These are phyloP conservation scores for Leptopterna dolabrata DNA, from an alignment of 2,888 invertebrate genomes.

Conservation along the genomic window DNA sequence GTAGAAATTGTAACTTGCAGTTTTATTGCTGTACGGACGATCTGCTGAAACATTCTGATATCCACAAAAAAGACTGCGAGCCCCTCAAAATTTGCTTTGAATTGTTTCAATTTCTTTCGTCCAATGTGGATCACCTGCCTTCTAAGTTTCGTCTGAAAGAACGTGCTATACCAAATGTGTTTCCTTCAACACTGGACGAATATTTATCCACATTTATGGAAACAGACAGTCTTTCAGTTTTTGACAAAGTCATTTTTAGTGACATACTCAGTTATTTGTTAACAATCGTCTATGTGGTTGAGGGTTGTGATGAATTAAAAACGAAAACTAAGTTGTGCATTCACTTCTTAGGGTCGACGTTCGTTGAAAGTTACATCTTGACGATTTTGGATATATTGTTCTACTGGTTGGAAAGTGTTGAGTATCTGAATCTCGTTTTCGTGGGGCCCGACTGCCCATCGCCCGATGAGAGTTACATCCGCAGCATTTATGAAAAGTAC, in stretches of 20 bases:
- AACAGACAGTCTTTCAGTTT: background rate
- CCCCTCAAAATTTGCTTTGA: slow-evolving; percentile 29
- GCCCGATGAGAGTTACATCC: slow-evolving; percentile 3
- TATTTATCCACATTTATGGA: slow-evolving; percentile 19
- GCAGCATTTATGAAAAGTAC: background rate
- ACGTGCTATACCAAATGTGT: background rate
- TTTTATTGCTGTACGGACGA: slow-evolving; percentile 46
- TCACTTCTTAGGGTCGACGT: slow-evolving; percentile 65
- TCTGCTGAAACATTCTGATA: background rate
- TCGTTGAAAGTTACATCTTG: slow-evolving; percentile 63
- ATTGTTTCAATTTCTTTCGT: background rate
- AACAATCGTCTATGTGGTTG: slow-evolving; percentile 14
- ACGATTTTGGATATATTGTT: slow-evolving; percentile 63
- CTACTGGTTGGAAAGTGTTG: slow-evolving; percentile 64
- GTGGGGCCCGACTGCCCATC: slow-evolving; percentile 65
- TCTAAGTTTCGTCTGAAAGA: background rate
- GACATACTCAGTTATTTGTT: slow-evolving; percentile 46
- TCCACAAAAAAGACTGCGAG: slow-evolving; percentile 41
- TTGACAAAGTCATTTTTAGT: slow-evolving; percentile 13
- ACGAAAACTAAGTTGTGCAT: slow-evolving; percentile 54
- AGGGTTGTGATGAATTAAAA: background rate
- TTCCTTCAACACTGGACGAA: background rate
- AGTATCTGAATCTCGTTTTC: slow-evolving; percentile 62
- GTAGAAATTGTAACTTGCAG: slow-evolving; percentile 25
- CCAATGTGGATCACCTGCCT: background rate